Evolutionary conservation across 2,797 vertebrate species (phyloP).

Genomic region (Pangasius sanitwongsei): DNA sequence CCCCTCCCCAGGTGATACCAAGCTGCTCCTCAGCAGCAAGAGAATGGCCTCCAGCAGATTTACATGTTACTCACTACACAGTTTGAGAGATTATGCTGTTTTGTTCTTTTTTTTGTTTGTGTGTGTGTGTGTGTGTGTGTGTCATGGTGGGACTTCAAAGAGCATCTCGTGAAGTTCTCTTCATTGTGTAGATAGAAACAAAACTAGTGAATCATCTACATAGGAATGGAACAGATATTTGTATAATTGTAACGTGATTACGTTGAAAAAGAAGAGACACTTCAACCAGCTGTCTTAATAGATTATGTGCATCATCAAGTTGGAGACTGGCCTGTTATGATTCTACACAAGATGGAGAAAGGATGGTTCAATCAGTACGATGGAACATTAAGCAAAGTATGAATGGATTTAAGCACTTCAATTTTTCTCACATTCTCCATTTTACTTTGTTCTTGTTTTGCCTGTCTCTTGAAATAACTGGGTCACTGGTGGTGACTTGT

Average conservation of each 20-base stretch:
- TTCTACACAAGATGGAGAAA: slow-evolving; percentile 8
- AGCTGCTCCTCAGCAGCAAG: slow-evolving; percentile 70
- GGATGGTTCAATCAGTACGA: not conserved
- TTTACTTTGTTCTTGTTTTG: slow-evolving; percentile 35
- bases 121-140: not conserved
- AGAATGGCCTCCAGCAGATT: slow-evolving; percentile 68
- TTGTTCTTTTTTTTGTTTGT: slow-evolving; percentile 28
- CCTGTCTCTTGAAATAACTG: slow-evolving; percentile 55
- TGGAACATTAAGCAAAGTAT: slow-evolving; percentile 2
- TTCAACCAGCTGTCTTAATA: slow-evolving; percentile 28
- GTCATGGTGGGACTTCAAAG: not conserved
- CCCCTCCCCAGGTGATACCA: slow-evolving; percentile 67
- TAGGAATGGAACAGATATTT: slow-evolving; percentile 10
- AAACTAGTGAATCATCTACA: slow-evolving; percentile 5
- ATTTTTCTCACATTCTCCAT: slow-evolving; percentile 23
- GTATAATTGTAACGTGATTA: slow-evolving; percentile 34
- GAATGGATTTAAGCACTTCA: slow-evolving; percentile 18
- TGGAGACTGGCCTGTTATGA: slow-evolving; percentile 7
- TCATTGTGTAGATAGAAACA: not conserved
- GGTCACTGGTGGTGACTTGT: slow-evolving; percentile 41
- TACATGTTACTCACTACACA: slow-evolving; percentile 46
- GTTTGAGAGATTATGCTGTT: slow-evolving; percentile 36
- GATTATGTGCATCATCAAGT: slow-evolving; percentile 26
- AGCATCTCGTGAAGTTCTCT: not conserved
- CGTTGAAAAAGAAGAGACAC: slow-evolving; percentile 14